These are phyloP conservation scores for Belgica antarctica DNA, from an alignment of 2,888 invertebrate genomes.

Conservation along the genomic window DNA sequence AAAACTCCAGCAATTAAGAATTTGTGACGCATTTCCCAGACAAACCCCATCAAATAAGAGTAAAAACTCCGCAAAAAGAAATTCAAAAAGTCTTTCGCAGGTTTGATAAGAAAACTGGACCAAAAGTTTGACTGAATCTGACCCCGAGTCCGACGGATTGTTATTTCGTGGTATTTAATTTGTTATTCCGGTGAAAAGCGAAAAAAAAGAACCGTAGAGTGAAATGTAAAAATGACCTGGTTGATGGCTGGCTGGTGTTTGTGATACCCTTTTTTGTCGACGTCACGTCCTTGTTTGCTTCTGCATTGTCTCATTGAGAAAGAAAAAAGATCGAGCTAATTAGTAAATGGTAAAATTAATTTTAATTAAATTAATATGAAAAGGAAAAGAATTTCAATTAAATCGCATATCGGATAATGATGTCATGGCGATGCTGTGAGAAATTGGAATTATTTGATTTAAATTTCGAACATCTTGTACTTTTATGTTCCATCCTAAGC, in stretches of 20 bases:
- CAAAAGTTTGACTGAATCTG: not conserved
- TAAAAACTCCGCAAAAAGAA: not conserved
- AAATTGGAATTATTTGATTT: conserved; percentile 1
- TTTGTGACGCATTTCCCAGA: too few species aligned
- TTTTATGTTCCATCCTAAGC: not conserved
- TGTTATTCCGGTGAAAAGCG: conserved; percentile 15
- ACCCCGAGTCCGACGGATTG: not conserved
- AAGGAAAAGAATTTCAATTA: conserved; percentile 11
- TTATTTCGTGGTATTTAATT: conserved; percentile 21
- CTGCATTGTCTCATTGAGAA: not conserved
- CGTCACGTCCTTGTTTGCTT: not conserved
- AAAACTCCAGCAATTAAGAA: too few species aligned
- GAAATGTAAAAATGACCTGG: not conserved
- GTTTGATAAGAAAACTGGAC: not conserved
- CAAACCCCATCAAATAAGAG: too few species aligned
- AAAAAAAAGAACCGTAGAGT: not conserved
- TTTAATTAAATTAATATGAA: not conserved
- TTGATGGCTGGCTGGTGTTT: not conserved
- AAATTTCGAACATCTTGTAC: conserved; percentile 12
- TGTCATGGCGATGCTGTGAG: not conserved
- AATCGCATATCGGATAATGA: not conserved
- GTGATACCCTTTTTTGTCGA: not conserved
- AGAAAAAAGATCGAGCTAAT: conserved; percentile 16
- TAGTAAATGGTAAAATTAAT: conserved; percentile 16
- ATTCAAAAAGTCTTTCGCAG: not conserved